Evolutionary conservation across 1,140 invertebrate species (phyloP).

Genomic region (Melipona quadrifasciata): DNA sequence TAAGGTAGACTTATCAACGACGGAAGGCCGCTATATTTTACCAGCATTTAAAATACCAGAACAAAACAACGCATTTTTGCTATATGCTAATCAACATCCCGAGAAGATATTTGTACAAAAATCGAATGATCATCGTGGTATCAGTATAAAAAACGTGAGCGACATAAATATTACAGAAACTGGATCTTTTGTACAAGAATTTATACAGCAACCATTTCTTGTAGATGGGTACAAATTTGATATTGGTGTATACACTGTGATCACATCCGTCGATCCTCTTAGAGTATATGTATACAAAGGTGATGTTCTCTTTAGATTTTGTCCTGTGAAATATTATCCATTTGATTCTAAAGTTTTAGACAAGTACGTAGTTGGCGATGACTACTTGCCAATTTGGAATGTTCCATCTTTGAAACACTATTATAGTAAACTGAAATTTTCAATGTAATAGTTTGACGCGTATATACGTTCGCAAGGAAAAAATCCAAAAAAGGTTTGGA

Average conservation of each 20-base stretch:
- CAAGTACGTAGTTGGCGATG: constrained; percentile 97
- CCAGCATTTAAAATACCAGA: constrained; percentile 93
- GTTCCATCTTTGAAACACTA: constrained; percentile 91
- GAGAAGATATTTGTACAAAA: constrained; percentile 94
- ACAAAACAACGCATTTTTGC: constrained; percentile 87
- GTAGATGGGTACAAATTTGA: constrained; percentile 97
- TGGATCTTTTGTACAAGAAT: constrained; percentile 96
- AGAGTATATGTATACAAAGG: constrained; percentile 94
- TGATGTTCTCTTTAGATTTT: constrained; percentile 96
- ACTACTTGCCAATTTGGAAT: constrained; percentile 97
- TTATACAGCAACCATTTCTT: constrained; percentile 90
- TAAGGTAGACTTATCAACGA: constrained; percentile 95
- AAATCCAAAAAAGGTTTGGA: constrained; percentile 90
- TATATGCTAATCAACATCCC: constrained; percentile 87
- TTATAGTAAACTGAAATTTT: constrained; percentile 89
- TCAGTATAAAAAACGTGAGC: constrained; percentile 87
- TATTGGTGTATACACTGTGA: constrained; percentile 96
- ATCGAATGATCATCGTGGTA: constrained; percentile 94
- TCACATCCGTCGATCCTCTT: constrained; percentile 95
- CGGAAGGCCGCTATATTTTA: constrained; percentile 89
- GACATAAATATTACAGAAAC: constrained; percentile 88
- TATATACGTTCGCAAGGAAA: constrained; percentile 87
- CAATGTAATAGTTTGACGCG: constrained; percentile 94
- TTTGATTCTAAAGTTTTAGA: constrained; percentile 91
- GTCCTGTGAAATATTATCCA: constrained; percentile 95